Evolutionary conservation across 1,140 invertebrate species (phyloP).

Genomic region (Dinothrombium tinctorium): DNA sequence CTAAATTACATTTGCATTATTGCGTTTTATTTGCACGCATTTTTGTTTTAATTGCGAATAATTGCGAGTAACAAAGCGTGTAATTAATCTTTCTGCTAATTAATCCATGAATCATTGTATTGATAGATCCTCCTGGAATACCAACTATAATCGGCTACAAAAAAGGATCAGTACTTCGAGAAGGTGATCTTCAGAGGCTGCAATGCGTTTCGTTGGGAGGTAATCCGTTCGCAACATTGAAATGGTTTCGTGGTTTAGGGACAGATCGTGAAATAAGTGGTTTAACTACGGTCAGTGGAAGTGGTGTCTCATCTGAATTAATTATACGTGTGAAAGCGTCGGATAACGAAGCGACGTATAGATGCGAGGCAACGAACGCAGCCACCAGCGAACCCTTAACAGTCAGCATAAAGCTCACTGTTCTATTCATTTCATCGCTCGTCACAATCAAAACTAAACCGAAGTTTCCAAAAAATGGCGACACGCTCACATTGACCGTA

Average conservation of each 20-base stretch:
- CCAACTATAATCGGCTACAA: slow-evolving; percentile 72
- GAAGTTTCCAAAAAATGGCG: neutral
- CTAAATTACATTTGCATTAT: no score
- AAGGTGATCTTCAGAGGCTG: slow-evolving; percentile 58
- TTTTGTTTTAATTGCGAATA: no score
- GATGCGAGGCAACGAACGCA: slow-evolving; percentile 72
- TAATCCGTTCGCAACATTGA: slow-evolving; percentile 65
- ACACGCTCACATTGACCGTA: slow-evolving; percentile 38
- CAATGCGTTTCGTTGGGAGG: slow-evolving; percentile 76
- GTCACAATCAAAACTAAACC: neutral
- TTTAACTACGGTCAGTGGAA: slow-evolving; percentile 6
- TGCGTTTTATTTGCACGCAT: no score
- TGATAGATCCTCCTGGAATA: slow-evolving; percentile 62
- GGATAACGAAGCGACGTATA: slow-evolving; percentile 70
- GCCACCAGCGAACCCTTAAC: slow-evolving; percentile 57
- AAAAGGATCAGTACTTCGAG: slow-evolving; percentile 44
- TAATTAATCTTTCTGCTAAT: no score
- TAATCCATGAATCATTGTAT: no score
- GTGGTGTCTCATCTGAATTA: slow-evolving; percentile 45
- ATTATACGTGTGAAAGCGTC: slow-evolving; percentile 57
- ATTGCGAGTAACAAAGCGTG: no score
- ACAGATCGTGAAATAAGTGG: slow-evolving; percentile 14
- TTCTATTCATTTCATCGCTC: slow-evolving; percentile 20
- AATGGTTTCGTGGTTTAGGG: slow-evolving; percentile 36
- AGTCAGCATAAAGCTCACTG: slow-evolving; percentile 45